phyloP scores from a whole-genome alignment of 2,113 vertebrate genomes.

The Alouatta palliata region DNA sequence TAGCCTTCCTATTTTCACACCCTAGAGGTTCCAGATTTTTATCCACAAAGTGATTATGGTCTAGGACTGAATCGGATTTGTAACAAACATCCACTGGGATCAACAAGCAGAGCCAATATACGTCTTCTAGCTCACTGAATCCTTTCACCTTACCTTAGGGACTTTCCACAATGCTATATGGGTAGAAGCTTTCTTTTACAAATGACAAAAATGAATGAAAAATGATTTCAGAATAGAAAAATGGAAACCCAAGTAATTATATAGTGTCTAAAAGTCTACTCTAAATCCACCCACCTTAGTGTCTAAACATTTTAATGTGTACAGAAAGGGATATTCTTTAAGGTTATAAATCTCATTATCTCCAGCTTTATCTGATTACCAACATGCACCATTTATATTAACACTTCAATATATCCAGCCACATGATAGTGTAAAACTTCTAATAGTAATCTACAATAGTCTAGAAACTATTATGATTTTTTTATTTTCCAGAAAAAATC shows the following conservation, averaged over 20 bases:
- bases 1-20: slow-evolving; percentile 29
- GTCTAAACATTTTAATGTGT: background rate
- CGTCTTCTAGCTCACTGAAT: slow-evolving; percentile 52
- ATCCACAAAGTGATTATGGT: slow-evolving; percentile 67
- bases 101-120: slow-evolving; percentile 24
- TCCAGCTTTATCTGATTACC: slow-evolving; percentile 57
- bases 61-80: slow-evolving; percentile 76
- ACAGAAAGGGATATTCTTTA: background rate
- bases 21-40: slow-evolving; percentile 72
- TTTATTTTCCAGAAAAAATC: slow-evolving; percentile 41
- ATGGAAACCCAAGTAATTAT: slow-evolving; percentile 47
- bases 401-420: background rate
- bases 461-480: slow-evolving; percentile 4
- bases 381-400: background rate
- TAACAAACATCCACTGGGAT: slow-evolving; percentile 68
- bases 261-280: slow-evolving; percentile 5
- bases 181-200: slow-evolving; percentile 58
- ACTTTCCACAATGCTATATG: background rate
- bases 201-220: slow-evolving; percentile 60
- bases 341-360: slow-evolving; percentile 30
- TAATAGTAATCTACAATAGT: background rate
- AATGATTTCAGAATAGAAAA: slow-evolving; percentile 61
- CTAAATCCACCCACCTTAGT: background rate
- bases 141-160: slow-evolving; percentile 61
- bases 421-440: slow-evolving; percentile 40